Percentiles rank a stretch among this genome's conserved stretches.
Conservation (phyloP, 2,797 vertebrate species). For the Coendou prehensilis region DNA sequence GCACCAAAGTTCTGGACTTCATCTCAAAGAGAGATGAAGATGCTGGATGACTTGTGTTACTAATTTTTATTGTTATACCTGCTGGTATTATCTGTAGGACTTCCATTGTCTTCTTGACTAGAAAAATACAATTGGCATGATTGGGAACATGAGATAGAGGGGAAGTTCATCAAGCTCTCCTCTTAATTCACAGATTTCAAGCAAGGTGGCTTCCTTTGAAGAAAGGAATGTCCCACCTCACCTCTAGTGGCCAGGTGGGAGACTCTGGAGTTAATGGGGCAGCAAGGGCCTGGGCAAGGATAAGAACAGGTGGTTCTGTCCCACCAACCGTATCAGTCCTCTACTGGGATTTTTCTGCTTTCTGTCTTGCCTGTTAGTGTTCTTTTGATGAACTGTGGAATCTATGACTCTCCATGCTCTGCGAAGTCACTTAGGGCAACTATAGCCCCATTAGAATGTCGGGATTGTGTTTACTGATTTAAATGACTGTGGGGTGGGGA, state of each 20-base stretch:
- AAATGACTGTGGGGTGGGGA: not conserved
- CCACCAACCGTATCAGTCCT: not conserved
- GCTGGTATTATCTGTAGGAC: not conserved
- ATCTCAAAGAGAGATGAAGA: not conserved
- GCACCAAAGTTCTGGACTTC: not conserved
- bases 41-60: not conserved
- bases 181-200: conserved; percentile 25
- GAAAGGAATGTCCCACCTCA: not conserved
- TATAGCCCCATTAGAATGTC: not conserved
- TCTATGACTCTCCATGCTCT: not conserved
- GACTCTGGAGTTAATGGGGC: rapidly evolving
- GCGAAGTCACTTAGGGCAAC: not conserved
- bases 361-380: not conserved
- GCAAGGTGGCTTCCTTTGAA: conserved; percentile 17
- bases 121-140: not conserved
- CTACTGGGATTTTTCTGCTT: conserved; percentile 47
- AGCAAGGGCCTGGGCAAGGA: not conserved
- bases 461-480: not conserved
- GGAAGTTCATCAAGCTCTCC: not conserved
- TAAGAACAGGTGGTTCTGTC: conserved; percentile 44
- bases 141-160: not conserved
- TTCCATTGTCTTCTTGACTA: not conserved
- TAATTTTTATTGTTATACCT: not conserved
- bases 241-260: not conserved
- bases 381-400: not conserved